phyloP scores from a whole-genome alignment of 2,797 vertebrate species.

The Tympanoctomys barrerae region DNA sequence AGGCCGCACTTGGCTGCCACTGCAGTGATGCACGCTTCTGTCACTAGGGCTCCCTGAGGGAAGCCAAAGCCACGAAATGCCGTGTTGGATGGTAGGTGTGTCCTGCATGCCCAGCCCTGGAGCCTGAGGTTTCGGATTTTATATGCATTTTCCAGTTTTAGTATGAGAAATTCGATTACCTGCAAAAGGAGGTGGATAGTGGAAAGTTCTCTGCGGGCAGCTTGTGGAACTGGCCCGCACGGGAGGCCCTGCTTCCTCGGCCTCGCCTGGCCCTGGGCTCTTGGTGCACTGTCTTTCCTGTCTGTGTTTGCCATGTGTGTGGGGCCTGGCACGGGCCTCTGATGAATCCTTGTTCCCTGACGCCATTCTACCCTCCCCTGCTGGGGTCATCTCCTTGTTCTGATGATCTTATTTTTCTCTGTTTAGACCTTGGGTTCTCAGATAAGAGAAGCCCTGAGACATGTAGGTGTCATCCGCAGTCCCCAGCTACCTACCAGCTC shows the following conservation, averaged over 20 bases:
- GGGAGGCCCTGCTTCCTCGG: no score
- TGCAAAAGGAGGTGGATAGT: slow-evolving; percentile 68
- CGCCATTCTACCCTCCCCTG: no score
- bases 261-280: no score
- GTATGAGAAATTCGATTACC: slow-evolving; percentile 85
- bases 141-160: slow-evolving; percentile 89
- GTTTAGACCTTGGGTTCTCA: not conserved
- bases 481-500: slow-evolving; percentile 86
- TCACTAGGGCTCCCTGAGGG: slow-evolving; percentile 87
- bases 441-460: not conserved
- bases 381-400: no score
- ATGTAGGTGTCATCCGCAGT: not conserved
- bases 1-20: slow-evolving; percentile 88
- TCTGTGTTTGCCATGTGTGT: no score
- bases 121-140: slow-evolving; percentile 87
- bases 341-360: no score
- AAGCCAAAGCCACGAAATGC: slow-evolving; percentile 90
- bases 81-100: slow-evolving; percentile 88
- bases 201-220: not conserved
- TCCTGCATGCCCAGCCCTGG: slow-evolving; percentile 84
- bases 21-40: slow-evolving; percentile 87
- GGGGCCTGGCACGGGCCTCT: no score
- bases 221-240: no score
- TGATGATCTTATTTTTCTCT: not conserved
- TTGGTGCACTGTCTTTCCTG: no score